A percentile compares a stretch with the other conserved stretches of the same genome.
These are phyloP conservation scores for Telenomus remus DNA, from an alignment of 1,140 invertebrate genomes.

Conservation along the genomic window DNA sequence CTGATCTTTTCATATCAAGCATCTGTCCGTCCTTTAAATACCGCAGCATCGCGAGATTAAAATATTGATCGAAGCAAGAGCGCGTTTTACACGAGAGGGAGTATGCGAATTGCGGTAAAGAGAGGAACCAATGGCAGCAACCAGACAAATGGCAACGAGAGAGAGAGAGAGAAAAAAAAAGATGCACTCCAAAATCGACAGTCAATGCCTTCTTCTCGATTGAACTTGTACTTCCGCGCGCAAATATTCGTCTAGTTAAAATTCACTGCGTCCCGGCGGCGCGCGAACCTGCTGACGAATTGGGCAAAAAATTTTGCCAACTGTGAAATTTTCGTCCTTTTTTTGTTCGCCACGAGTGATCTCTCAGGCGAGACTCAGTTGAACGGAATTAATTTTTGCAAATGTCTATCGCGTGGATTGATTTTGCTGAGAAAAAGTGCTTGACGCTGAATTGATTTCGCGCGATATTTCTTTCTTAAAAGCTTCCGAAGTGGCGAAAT, in stretches of 20 bases:
- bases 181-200: conserved; percentile 61
- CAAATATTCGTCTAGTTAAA: conserved; percentile 53
- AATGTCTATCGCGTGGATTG: background rate
- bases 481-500: background rate
- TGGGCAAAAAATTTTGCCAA: background rate
- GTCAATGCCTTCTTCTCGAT: conserved; percentile 65
- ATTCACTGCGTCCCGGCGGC: conserved; percentile 32
- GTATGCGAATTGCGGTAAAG: conserved; percentile 70
- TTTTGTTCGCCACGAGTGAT: background rate
- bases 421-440: background rate
- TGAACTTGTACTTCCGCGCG: conserved; percentile 53
- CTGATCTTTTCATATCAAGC: conserved; percentile 61
- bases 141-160: conserved; percentile 49
- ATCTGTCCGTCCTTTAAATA: conserved; percentile 71
- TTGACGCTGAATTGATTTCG: background rate
- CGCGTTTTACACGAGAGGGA: conserved; percentile 64
- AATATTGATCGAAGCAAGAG: conserved; percentile 72
- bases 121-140: conserved; percentile 59
- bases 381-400: background rate
- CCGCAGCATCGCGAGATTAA: conserved; percentile 75
- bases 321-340: background rate
- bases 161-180: too few relatives aligned
- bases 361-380: background rate
- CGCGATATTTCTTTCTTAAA: conserved; percentile 7
- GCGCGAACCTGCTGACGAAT: background rate